Percentiles rank a stretch among this genome's conserved stretches.
phyloP scores from a whole-genome alignment of 1,140 invertebrate species.

The Lepidurus arcticus region DNA sequence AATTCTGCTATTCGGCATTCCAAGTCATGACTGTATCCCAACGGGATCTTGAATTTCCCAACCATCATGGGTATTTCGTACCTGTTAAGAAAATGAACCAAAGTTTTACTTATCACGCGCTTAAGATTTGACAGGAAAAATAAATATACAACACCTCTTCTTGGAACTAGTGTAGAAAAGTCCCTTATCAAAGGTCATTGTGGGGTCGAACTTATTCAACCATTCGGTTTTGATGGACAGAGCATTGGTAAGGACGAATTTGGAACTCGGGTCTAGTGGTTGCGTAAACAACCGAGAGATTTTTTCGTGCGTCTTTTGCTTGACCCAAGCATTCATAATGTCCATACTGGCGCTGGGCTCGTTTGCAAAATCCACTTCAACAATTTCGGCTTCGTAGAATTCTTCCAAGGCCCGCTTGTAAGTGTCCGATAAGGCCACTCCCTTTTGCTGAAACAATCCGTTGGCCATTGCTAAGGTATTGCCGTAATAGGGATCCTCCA shows the following conservation, averaged over 20 bases:
- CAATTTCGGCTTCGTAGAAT: conserved; percentile 40
- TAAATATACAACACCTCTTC: conserved; percentile 35
- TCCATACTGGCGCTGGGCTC: conserved; percentile 35
- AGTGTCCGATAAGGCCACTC: conserved; percentile 35
- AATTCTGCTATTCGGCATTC: conserved; percentile 43
- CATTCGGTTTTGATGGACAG: conserved; percentile 40
- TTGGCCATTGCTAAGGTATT: conserved; percentile 39
- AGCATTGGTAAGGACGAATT: conserved; percentile 40
- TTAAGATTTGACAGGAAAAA: neutral
- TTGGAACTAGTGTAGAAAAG: conserved; percentile 41
- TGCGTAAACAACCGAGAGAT: conserved; percentile 38
- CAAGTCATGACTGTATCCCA: conserved; percentile 41
- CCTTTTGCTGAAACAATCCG: conserved; percentile 39
- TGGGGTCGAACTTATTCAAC: conserved; percentile 42
- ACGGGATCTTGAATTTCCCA: conserved; percentile 41
- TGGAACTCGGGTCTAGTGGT: conserved; percentile 37
- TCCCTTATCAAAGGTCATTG: conserved; percentile 42
- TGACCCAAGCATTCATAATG: conserved; percentile 41
- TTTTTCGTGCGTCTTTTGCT: conserved; percentile 37
- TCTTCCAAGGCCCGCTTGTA: conserved; percentile 39
- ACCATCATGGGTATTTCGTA: conserved; percentile 45
- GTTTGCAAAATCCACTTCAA: conserved; percentile 40
- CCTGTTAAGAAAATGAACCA: conserved; percentile 35
- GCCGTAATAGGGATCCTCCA: conserved; percentile 35
- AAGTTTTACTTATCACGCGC: neutral